Conservation (phyloP, 2,113 vertebrate species). For the Callipepla californica region DNA sequence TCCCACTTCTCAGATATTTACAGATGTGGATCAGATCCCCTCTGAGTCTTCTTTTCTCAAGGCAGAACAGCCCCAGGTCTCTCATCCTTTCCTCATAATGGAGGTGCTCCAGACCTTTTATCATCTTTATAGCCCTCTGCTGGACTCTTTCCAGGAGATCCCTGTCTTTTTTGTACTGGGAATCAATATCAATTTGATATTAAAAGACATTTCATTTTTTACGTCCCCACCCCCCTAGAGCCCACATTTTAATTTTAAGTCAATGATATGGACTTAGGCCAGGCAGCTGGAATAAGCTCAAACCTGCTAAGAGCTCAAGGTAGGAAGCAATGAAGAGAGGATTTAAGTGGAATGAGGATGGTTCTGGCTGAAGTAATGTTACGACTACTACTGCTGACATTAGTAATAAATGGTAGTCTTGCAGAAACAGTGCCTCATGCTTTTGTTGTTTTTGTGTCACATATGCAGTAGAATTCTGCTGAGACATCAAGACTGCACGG, state of each 20-base stretch:
- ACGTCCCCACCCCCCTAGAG: no score
- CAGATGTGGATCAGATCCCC: no score
- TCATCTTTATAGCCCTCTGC: no score
- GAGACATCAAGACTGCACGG: not conserved
- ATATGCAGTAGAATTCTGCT: not conserved
- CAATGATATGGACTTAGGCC: not conserved
- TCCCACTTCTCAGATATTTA: no score
- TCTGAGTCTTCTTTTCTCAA: no score
- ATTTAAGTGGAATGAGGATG: not conserved
- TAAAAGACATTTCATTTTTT: not conserved
- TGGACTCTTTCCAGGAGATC: no score
- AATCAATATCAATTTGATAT: no score
- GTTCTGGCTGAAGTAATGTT: not conserved
- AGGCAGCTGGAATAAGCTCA: not conserved
- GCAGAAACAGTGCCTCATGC: not conserved
- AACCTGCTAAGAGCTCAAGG: not conserved
- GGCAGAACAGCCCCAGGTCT: no score
- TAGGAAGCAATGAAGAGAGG: not conserved
- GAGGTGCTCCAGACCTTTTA: no score
- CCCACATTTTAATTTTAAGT: not conserved
- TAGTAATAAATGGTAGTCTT: not conserved
- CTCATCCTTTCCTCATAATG: no score
- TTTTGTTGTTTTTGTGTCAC: not conserved
- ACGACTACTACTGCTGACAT: not conserved
- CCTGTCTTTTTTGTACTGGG: no score